Conservation (phyloP, 1,140 invertebrate species). For the Lineus longissimus region DNA sequence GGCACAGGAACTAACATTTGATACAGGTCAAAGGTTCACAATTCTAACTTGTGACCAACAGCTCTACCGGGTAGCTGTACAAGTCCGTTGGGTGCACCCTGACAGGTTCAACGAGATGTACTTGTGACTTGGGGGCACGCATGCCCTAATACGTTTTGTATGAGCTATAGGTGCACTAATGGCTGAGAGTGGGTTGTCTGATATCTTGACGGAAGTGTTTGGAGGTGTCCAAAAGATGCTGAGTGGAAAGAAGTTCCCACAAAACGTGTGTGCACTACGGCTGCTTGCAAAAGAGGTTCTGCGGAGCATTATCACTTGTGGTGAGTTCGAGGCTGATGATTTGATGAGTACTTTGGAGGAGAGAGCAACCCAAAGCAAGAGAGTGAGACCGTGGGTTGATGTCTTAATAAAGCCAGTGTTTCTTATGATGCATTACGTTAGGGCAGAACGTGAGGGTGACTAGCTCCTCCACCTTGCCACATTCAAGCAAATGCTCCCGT, state of each 20-base stretch:
- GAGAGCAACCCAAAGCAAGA: slow-evolving; percentile 20
- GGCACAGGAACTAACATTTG: background rate
- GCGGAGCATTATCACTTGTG: background rate
- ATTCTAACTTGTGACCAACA: background rate
- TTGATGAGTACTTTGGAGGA: background rate
- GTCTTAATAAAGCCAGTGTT: slow-evolving; percentile 25
- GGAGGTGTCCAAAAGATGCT: slow-evolving; percentile 23
- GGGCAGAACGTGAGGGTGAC: slow-evolving; percentile 29
- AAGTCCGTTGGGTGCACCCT: background rate
- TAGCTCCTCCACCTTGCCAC: slow-evolving; percentile 25
- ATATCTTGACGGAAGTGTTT: slow-evolving; percentile 17
- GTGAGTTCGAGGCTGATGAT: background rate
- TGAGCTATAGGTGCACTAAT: slow-evolving; percentile 23
- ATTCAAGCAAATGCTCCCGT: slow-evolving; percentile 22
- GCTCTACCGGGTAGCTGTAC: background rate
- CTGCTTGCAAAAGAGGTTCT: slow-evolving; percentile 23
- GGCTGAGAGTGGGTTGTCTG: slow-evolving; percentile 18
- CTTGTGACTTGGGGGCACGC: slow-evolving; percentile 27
- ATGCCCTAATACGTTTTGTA: slow-evolving; percentile 26
- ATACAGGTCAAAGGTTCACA: background rate
- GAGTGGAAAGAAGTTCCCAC: slow-evolving; percentile 26
- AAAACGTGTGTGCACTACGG: slow-evolving; percentile 23
- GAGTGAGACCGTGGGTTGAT: slow-evolving; percentile 26
- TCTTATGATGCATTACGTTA: slow-evolving; percentile 25
- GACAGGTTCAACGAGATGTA: slow-evolving; percentile 16